phyloP scores from a whole-genome alignment of 2,888 invertebrate genomes.

The Apeira syringaria region DNA sequence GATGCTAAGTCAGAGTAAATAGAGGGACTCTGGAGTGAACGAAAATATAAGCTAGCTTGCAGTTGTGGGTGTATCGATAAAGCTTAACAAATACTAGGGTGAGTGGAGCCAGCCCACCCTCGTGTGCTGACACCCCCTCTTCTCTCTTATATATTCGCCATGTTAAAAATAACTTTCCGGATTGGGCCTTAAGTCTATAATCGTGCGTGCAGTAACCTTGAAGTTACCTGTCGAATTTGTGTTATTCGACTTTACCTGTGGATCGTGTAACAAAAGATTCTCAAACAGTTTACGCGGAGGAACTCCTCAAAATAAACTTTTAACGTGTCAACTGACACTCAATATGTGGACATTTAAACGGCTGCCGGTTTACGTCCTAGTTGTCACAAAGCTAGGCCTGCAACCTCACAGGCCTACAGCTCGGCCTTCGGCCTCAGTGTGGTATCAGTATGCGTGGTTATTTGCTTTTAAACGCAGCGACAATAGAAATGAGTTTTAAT shows the following conservation, averaged over 20 bases:
- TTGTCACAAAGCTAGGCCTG: too few species aligned
- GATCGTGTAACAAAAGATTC: constrained; percentile 57
- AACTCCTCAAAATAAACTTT: constrained; percentile 52
- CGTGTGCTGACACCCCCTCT: constrained; percentile 41
- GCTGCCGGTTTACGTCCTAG: constrained; percentile 13
- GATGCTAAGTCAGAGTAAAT: too few species aligned
- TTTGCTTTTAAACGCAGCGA: too few species aligned
- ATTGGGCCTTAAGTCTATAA: constrained; percentile 44
- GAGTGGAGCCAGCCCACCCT: constrained; percentile 47
- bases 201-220: constrained; percentile 32
- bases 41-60: too few species aligned
- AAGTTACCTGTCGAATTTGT: constrained; percentile 48
- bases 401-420: too few species aligned
- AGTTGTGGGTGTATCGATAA: constrained; percentile 46
- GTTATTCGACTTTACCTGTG: constrained; percentile 61
- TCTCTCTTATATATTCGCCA: constrained; percentile 1
- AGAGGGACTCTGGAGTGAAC: too few species aligned
- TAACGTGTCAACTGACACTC: constrained; percentile 41
- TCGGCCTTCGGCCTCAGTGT: constrained; percentile 32
- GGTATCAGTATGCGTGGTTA: too few species aligned
- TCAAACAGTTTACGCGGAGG: constrained; percentile 54
- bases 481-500: too few species aligned
- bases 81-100: constrained; percentile 57
- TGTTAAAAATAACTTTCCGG: constrained; percentile 41
- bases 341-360: constrained; percentile 40